These are phyloP conservation scores for Ormia ochracea DNA, from an alignment of 2,888 invertebrate species.

Conservation along the genomic window DNA sequence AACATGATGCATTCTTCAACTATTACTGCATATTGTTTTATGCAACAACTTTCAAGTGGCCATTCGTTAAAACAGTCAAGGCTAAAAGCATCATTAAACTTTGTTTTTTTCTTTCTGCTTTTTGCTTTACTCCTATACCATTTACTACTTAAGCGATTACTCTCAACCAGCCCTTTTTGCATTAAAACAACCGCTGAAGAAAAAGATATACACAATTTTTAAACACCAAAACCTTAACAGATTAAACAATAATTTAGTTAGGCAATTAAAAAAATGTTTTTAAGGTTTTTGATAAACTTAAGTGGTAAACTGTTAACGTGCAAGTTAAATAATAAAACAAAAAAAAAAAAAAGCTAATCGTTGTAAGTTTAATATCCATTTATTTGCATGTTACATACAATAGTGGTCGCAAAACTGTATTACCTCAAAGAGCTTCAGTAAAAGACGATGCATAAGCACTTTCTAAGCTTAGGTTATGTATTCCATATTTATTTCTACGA, in stretches of 20 bases:
- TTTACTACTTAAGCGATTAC: slow-evolving; percentile 22
- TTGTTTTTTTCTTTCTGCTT: background rate
- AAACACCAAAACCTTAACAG: background rate
- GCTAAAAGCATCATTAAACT: slow-evolving; percentile 46
- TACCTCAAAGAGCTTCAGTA: too few species aligned
- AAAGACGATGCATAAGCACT: too few species aligned
- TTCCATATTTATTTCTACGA: too few species aligned
- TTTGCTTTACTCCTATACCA: too few species aligned
- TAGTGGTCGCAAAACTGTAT: too few species aligned
- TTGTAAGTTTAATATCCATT: too few species aligned
- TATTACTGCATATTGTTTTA: slow-evolving; percentile 23
- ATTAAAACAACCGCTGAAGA: background rate
- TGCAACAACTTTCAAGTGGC: slow-evolving; percentile 21
- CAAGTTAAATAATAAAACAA: too few species aligned
- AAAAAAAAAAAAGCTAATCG: too few species aligned
- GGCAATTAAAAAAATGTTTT: background rate
- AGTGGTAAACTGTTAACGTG: background rate
- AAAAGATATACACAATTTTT: background rate
- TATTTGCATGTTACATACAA: too few species aligned
- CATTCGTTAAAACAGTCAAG: slow-evolving; percentile 41
- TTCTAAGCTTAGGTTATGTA: too few species aligned
- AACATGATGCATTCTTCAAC: slow-evolving; percentile 2
- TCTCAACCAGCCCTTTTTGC: slow-evolving; percentile 13
- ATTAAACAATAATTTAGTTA: background rate
- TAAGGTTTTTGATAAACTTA: background rate